Evolutionary conservation across 2,113 vertebrate species (phyloP).

Genomic region (Octodon degus): DNA sequence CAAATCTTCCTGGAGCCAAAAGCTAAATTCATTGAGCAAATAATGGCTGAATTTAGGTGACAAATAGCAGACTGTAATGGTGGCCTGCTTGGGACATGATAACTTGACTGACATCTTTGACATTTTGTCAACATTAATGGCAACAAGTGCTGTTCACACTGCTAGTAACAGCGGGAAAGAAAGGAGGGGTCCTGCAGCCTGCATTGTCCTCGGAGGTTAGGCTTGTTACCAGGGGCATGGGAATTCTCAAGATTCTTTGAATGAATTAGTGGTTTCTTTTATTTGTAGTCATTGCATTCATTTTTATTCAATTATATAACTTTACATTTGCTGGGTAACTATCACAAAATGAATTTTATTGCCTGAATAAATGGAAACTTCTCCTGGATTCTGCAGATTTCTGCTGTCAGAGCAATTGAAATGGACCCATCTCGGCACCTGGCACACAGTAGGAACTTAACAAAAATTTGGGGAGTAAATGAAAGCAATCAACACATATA

Average conservation of each 20-base stretch:
- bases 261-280: neutral
- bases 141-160: neutral
- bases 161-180: neutral
- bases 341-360: neutral
- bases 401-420: neutral
- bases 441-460: neutral
- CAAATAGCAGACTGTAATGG: neutral
- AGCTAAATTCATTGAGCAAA: neutral
- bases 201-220: neutral
- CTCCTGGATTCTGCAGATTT: neutral
- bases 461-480: neutral
- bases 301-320: neutral
- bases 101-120: neutral
- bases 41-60: neutral
- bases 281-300: neutral
- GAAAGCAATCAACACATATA: rapidly evolving
- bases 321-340: neutral
- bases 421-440: neutral
- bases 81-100: neutral
- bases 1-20: neutral
- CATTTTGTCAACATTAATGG: neutral
- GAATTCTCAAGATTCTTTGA: neutral
- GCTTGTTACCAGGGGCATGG: neutral
- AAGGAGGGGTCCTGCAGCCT: neutral
- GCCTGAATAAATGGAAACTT: neutral